These are phyloP conservation scores for Ptychochromis oligacanthus DNA, from an alignment of 2,113 vertebrate genomes.

Conservation along the genomic window DNA sequence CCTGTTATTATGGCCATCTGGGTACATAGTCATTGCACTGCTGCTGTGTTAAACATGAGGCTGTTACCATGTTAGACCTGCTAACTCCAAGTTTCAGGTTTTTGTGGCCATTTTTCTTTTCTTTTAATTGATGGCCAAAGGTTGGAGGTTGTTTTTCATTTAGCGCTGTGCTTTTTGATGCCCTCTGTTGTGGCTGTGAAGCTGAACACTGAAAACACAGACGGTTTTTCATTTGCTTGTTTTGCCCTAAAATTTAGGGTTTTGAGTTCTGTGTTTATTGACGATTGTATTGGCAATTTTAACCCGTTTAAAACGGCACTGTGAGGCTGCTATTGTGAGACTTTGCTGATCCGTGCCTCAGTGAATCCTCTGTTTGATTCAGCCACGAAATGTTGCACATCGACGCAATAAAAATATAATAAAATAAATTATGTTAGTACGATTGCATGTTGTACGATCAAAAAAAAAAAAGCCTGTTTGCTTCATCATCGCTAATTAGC, in stretches of 20 bases:
- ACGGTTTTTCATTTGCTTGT: not conserved
- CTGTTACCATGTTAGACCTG: slow-evolving; percentile 23
- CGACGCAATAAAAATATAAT: not conserved
- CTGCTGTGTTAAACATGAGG: slow-evolving; percentile 34
- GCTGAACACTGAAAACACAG: not conserved
- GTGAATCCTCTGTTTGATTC: not conserved
- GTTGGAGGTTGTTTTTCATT: not conserved
- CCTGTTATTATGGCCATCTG: slow-evolving; percentile 71
- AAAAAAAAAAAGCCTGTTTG: too few relatives aligned
- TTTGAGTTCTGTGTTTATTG: slow-evolving; percentile 1
- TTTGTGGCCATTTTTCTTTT: not conserved
- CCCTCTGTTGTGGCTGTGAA: slow-evolving; percentile 6
- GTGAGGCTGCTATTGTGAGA: not conserved
- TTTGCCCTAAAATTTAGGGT: not conserved
- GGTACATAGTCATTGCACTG: slow-evolving; percentile 45
- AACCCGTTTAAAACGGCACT: not conserved
- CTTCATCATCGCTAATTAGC: too few relatives aligned
- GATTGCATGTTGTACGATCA: too few relatives aligned
- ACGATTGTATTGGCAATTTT: not conserved
- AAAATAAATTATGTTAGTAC: not conserved
- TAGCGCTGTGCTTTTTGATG: not conserved
- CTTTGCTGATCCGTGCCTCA: too few relatives aligned
- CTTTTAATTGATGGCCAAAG: slow-evolving; percentile 9
- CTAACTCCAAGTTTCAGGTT: not conserved
- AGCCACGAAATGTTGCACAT: not conserved